A percentile compares a stretch with the other conserved stretches of the same genome.
Conservation (phyloP, 2,113 vertebrate genomes). For the Climacteris rufus region DNA sequence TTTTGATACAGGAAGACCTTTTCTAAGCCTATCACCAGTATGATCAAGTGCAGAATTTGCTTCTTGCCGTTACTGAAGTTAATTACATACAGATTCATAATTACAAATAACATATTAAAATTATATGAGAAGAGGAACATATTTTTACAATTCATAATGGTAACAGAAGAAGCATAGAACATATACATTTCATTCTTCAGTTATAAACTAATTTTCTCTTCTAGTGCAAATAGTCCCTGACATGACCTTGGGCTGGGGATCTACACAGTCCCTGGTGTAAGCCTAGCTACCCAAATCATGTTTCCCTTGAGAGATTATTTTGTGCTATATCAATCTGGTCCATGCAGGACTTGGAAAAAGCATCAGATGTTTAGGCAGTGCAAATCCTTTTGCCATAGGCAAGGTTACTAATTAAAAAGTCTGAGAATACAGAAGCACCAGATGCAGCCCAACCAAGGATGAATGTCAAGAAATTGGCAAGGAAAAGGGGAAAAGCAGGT, state of each 20-base stretch:
- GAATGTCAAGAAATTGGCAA: slow-evolving; percentile 52
- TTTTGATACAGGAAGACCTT: neutral
- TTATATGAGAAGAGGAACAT: neutral
- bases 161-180: neutral
- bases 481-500: slow-evolving; percentile 6
- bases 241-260: slow-evolving; percentile 21
- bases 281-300: neutral
- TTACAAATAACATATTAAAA: neutral
- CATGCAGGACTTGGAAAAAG: slow-evolving; percentile 29
- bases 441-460: slow-evolving; percentile 29
- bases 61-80: neutral
- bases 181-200: neutral
- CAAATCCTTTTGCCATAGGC: slow-evolving; percentile 54
- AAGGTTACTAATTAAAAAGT: slow-evolving; percentile 53
- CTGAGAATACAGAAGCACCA: slow-evolving; percentile 29
- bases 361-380: slow-evolving; percentile 51
- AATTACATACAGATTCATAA: slow-evolving; percentile 2
- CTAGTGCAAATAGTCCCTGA: neutral
- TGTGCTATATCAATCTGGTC: slow-evolving; percentile 19
- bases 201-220: neutral
- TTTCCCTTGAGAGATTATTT: slow-evolving; percentile 46
- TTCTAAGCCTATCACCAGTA: neutral
- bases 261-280: neutral
- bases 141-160: neutral
- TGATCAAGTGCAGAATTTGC: neutral